Base-by-base conservation (phyloP, 2,797 vertebrate genomes). In the Echiichthys vipera region DNA sequence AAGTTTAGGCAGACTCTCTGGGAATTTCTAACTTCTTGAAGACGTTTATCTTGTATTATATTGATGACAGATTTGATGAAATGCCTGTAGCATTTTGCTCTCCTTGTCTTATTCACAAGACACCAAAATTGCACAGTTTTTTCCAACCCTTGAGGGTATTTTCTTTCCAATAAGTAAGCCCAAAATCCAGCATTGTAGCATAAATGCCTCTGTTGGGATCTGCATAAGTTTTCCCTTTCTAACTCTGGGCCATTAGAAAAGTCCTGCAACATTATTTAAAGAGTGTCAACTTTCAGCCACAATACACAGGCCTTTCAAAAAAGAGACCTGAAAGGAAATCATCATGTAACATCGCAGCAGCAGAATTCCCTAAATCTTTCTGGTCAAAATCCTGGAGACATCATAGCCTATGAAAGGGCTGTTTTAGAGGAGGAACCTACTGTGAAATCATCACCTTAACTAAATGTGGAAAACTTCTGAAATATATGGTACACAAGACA, bases 231-330 rank as follows among this genome's bases (percentile, higher is more conserved):
- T 64, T 62, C 18, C 18, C 18, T 55, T 54, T 65, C 62, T 50
- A 54, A 72, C 66, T 12, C 17, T 17, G n/a, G 55, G 68, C 29
- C 71, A 72, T 81, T 68, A 80, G 55, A 71, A 71, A 80, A 78
- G 47, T 53, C 58, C 54, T 66, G 69, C 66, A 76, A 77, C 77
- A 62, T 80, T 84, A 64, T 77, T 79, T 45, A 54, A 72, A 71
- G 59, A 73, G 72, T 84, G 61, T 86, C 77, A 36, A 72, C 66
- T 85, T 88, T 68, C 81, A 87, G 53, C 37, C 46, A 51, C 66
- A 78, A 76, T 62, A 45, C 29, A 72, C 63, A 32, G 6, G 24
- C 76, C 57, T 56, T 50, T 65, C 3, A 49, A 69, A 62, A 67
- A 32, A 66, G 36, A 62, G 14, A 78, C 12, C 18, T 47, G 76